These are phyloP conservation scores for Pollenia griseotomentosa DNA, from an alignment of 2,888 invertebrate species.

Conservation along the genomic window DNA sequence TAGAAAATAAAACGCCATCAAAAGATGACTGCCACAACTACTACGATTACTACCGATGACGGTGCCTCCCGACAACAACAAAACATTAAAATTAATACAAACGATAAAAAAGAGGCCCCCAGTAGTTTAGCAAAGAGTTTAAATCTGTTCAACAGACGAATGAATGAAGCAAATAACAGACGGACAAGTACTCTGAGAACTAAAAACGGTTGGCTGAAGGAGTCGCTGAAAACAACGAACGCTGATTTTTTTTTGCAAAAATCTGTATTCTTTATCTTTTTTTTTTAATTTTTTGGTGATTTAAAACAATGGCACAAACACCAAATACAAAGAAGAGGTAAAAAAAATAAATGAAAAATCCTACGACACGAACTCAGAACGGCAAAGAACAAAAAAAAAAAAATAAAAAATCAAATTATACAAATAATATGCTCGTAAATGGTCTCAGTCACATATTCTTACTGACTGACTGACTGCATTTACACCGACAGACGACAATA, in stretches of 20 bases:
- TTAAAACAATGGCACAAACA: conserved; percentile 58
- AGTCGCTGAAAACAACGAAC: conserved; percentile 9
- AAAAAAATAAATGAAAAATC: conserved; percentile 19
- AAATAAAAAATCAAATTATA: conserved; percentile 43
- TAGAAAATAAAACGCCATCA: conserved; percentile 47
- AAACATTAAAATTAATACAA: conserved; percentile 24
- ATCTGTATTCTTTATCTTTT: conserved; percentile 18
- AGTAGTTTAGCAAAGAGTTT: conserved; percentile 29
- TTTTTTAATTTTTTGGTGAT: conserved; percentile 22
- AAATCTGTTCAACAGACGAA: conserved; percentile 1
- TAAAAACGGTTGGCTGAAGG: not conserved
- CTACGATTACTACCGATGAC: not conserved
- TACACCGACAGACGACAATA: conserved; percentile 7
- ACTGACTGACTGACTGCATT: not conserved
- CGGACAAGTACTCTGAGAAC: conserved; percentile 7
- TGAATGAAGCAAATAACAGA: conserved; percentile 12
- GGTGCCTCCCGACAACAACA: not conserved
- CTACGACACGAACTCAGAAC: conserved; percentile 52
- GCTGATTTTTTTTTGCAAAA: not conserved
- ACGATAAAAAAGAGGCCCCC: conserved; percentile 19
- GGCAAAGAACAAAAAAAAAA: conserved; percentile 46
- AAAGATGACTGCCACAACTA: conserved; percentile 16
- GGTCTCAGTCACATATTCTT: conserved; percentile 26
- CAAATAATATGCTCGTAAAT: conserved; percentile 34
- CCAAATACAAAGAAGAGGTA: not conserved